Evolutionary conservation across 2,113 vertebrate genomes (phyloP), one percentile per base, ranked within the genome.

Genomic region (Peromyscus polionotus): DNA sequence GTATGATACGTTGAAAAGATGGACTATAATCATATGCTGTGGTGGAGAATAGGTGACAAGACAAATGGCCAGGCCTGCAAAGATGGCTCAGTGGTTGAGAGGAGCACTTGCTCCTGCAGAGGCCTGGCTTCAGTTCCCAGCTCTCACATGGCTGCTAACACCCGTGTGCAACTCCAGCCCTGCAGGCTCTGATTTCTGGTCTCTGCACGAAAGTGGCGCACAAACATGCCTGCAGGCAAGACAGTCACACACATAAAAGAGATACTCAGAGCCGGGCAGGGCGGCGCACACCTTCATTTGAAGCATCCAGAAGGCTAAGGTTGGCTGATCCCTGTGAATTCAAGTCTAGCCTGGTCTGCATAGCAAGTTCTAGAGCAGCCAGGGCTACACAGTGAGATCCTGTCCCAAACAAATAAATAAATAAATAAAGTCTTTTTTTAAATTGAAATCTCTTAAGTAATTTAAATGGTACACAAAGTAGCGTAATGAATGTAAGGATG

Each of bases 371-470:
- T n/a, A 57, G 51, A 57, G n/a, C 33, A 80, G 9, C 33, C 16
- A 57, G 51, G 33, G 19, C 33, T 80, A 80, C 11, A 80, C 33
- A 36, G 77, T 57, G 51, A 80, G 77, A 57, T 80, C 19, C 54
- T 80, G 48, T 20, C 2, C 51, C 20, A 83, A 81, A 59, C 12
- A 33, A 79, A 54, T 16, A 80, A 79, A 20, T 81, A 81, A 59
- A 59, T 67, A 67, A 42, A 42, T 42, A 42, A 42, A 42, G 11
- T 67, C 11, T 67, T 31, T 31, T 26, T 26, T 57, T n/a, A 2
- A 77, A 61, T 86, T 90, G 45, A 95, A 81, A 68, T 92, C 89
- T 67, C 93, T 86, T 2, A 84, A 48, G 48, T 96, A 87, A 77
- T 81, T 63, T 89, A 61, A 95, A 54, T 93, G 84, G 42, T 73